Evolutionary conservation across 1,140 invertebrate species (phyloP).

Genomic region (Heliconius nattereri): DNA sequence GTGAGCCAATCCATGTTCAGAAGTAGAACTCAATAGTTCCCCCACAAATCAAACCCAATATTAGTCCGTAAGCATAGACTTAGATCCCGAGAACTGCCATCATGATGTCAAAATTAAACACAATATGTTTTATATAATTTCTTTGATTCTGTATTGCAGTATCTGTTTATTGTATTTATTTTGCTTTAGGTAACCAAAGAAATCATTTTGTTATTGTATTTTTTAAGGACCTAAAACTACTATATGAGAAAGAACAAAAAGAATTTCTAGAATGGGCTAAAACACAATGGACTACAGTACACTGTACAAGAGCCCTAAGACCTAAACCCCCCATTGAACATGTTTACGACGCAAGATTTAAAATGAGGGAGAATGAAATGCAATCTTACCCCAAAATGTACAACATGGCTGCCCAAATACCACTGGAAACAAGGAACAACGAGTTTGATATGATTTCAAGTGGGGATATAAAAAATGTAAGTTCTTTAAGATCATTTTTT

Average conservation of each 20-base stretch:
- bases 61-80: too few species aligned
- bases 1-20: too few species aligned
- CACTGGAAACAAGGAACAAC: conserved; percentile 44
- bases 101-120: too few species aligned
- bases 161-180: too few species aligned
- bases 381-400: conserved; percentile 55
- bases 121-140: too few species aligned
- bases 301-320: conserved; percentile 59
- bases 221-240: conserved; percentile 52
- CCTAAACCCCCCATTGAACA: conserved; percentile 61
- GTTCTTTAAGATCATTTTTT: conserved; percentile 21
- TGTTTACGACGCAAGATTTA: conserved; percentile 63
- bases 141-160: too few species aligned
- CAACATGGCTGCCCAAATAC: conserved; percentile 65
- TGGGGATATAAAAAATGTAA: conserved; percentile 58
- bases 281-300: conserved; percentile 51
- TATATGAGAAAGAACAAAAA: conserved; percentile 64
- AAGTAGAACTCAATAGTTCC: too few species aligned
- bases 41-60: too few species aligned
- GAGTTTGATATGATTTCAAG: conserved; percentile 47
- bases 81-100: too few species aligned
- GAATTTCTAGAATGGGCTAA: conserved; percentile 69
- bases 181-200: too few species aligned
- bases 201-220: neutral
- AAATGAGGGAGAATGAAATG: conserved; percentile 52